Percentiles rank a stretch among this genome's conserved stretches.
Evolutionary conservation across 2,797 vertebrate species (phyloP).

Genomic region (Thripadectes ignobilis): DNA sequence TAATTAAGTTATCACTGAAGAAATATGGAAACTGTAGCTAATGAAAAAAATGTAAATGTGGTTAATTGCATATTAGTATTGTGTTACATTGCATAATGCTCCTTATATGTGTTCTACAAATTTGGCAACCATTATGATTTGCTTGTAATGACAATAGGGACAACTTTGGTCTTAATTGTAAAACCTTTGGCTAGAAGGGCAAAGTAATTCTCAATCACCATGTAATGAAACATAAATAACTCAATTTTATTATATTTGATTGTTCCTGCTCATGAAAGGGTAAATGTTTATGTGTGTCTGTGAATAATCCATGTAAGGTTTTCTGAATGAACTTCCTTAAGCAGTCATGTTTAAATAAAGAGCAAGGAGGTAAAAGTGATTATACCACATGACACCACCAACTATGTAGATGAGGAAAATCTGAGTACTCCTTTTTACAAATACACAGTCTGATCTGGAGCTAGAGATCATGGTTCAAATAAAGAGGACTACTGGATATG

Average conservation of each 20-base stretch:
- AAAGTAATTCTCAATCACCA: neutral
- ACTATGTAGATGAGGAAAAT: neutral
- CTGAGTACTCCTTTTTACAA: neutral
- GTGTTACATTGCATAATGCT: conserved; percentile 50
- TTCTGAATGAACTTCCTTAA: conserved; percentile 3
- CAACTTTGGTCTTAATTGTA: conserved; percentile 63
- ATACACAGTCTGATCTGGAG: neutral
- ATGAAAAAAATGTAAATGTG: conserved; percentile 75
- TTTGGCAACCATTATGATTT: conserved; percentile 62
- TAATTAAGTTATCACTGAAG: conserved; percentile 41
- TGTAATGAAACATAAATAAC: conserved; percentile 30
- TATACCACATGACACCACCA: neutral
- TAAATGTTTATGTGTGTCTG: conserved; percentile 22
- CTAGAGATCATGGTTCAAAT: neutral
- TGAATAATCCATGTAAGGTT: conserved; percentile 45
- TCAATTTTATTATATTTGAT: conserved; percentile 28
- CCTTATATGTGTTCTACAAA: conserved; percentile 45
- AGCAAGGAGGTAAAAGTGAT: neutral
- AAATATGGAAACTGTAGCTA: conserved; percentile 62
- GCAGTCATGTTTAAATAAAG: neutral
- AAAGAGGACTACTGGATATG: neutral
- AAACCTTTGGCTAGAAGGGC: conserved; percentile 43
- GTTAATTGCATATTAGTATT: conserved; percentile 49
- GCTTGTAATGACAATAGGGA: conserved; percentile 49
- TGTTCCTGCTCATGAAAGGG: conserved; percentile 24